Percentiles rank a stretch among this genome's conserved stretches.
Conservation (phyloP, 2,797 vertebrate species). For the Trachops cirrhosus region DNA sequence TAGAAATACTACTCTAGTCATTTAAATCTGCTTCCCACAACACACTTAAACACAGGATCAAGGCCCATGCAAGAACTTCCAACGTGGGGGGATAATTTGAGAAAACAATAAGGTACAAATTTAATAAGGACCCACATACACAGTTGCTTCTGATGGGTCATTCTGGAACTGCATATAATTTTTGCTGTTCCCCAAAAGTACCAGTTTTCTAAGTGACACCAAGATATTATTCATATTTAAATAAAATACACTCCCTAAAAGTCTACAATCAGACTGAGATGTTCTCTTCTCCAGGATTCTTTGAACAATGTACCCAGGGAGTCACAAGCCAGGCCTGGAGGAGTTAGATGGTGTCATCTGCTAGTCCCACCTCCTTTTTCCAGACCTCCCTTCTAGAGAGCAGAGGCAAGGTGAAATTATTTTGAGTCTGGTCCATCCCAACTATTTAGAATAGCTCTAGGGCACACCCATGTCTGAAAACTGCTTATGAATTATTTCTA, state of each 20-base stretch:
- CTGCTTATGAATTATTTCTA: slow-evolving; percentile 22
- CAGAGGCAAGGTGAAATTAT: slow-evolving; percentile 30
- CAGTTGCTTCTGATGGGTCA: not conserved
- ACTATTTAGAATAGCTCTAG: not conserved
- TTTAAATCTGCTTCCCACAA: not conserved
- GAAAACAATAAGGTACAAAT: not conserved
- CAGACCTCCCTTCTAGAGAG: not conserved
- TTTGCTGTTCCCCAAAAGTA: not conserved
- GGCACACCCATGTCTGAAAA: not conserved
- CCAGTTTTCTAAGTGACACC: not conserved
- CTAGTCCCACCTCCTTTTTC: not conserved
- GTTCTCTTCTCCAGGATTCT: slow-evolving; percentile 13
- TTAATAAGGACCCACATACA: not conserved
- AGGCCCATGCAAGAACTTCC: too few relatives aligned
- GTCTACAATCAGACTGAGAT: not conserved
- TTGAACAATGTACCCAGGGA: not conserved
- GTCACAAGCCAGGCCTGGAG: not conserved
- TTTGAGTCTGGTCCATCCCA: not conserved
- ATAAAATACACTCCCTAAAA: slow-evolving; percentile 45
- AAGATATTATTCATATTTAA: slow-evolving; percentile 38
- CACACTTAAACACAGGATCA: too few relatives aligned
- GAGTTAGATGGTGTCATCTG: not conserved
- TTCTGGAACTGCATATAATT: not conserved
- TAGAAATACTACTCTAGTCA: not conserved
- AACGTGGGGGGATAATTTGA: not conserved